Base-by-base conservation (phyloP, 2,113 vertebrate species). In the Periophthalmodon schlosseri region DNA sequence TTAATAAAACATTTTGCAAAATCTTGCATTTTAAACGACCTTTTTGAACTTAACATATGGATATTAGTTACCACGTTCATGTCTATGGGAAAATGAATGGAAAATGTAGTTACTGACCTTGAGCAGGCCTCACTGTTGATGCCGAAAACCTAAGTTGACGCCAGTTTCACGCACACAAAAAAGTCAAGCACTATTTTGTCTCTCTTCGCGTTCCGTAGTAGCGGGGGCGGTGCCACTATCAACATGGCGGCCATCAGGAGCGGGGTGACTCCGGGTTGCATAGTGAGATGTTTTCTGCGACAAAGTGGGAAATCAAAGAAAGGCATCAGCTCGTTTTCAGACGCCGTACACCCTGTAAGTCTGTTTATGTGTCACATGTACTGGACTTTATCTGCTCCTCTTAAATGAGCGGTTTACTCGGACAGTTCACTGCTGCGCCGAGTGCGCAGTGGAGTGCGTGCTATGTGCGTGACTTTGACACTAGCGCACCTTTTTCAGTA, bases 221-320 rank as follows among this genome's bases (percentile, higher is more conserved):
- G 66, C 0, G 2, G 52, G 13, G 10, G 7, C 20, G 50, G 15
- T 21, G 0, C 2, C 67, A n/a, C 0, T 56, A 20, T 2, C 15
- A 92, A 83, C n/a, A 95, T 95, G 93, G 92, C 93, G 33, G 93
- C 94, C 86, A 47, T 94, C 83, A 87, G 88, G 77, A 89, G 75
- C 0, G 77, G 89, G 68, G 69, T 91, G 79, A 89, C 88, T 75
- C 84, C 86, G 4, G 69, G 52, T 15, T 81, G 89, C 72, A 20
- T 94, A 20, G 84, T 70, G 12, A 85, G 85, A 81, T 87, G 87
- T 89, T 87, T 93, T 11, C 72, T 92, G 20, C 83, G 79, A 76
- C 89, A 88, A 2, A 73, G 69, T 34, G 70, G 75, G 5, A 84
- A 79, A 78, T 66, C 57, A 5, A 73, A 61, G 54, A 44, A 77